phyloP scores from a whole-genome alignment of 2,113 vertebrate species.

The Hippocampus mohnikei region DNA sequence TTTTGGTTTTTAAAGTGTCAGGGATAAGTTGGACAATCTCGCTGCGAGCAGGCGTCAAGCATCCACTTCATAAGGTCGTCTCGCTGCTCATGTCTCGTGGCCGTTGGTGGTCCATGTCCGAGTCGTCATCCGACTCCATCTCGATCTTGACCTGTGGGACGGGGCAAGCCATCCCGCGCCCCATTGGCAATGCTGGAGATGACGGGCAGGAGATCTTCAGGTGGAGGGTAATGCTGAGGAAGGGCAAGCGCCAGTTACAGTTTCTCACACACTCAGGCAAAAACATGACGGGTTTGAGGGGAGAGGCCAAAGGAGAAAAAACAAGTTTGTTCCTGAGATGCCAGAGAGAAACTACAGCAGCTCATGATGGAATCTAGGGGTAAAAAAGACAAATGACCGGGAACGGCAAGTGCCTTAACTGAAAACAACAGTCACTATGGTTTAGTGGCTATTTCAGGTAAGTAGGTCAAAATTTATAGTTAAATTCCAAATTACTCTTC shows the following conservation, averaged over 20 bases:
- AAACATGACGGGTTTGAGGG: slow-evolving; percentile 21
- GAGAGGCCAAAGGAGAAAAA: slow-evolving; percentile 5
- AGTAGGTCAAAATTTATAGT: background rate
- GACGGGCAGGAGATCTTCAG: slow-evolving; percentile 95
- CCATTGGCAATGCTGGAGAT: slow-evolving; percentile 80
- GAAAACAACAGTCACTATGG: background rate
- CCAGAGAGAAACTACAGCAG: slow-evolving; percentile 7
- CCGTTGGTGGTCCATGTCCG: slow-evolving; percentile 75
- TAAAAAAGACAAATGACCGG: background rate
- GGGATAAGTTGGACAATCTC: background rate
- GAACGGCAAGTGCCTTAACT: slow-evolving; percentile 1
- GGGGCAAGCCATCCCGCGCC: slow-evolving; percentile 72
- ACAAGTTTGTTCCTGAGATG: slow-evolving; percentile 12
- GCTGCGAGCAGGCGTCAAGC: background rate
- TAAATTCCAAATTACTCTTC: background rate
- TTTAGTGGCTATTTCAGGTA: too few relatives aligned
- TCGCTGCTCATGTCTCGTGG: slow-evolving; percentile 80
- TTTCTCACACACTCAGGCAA: slow-evolving; percentile 40
- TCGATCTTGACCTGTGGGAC: slow-evolving; percentile 96
- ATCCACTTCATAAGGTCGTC: slow-evolving; percentile 79
- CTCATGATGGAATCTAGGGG: background rate
- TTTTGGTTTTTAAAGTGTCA: background rate
- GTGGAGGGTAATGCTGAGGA: slow-evolving; percentile 89
- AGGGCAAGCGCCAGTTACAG: slow-evolving; percentile 65
- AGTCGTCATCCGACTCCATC: slow-evolving; percentile 91